Evolutionary conservation across 2,888 invertebrate genomes (phyloP).

Genomic region (Labia minor): DNA sequence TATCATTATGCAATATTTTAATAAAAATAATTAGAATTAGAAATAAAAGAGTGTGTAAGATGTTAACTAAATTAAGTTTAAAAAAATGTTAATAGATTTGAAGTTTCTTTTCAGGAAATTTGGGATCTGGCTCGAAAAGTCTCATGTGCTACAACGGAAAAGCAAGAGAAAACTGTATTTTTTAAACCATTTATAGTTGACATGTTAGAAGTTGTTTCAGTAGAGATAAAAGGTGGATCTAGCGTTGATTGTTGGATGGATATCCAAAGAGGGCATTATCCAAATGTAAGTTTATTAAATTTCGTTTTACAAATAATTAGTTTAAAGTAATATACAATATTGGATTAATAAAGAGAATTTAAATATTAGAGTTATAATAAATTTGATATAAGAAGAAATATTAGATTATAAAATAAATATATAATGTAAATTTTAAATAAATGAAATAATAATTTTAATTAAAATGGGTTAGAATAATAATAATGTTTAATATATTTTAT

Average conservation of each 20-base stretch:
- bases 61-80: too few relatives aligned
- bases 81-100: too few relatives aligned
- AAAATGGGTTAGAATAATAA: too few relatives aligned
- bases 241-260: conserved; percentile 69
- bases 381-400: too few relatives aligned
- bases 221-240: conserved; percentile 45
- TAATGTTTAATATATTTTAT: conserved; percentile 14
- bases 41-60: too few relatives aligned
- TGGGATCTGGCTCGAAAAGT: conserved; percentile 55
- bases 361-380: too few relatives aligned
- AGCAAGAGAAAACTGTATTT: conserved; percentile 35
- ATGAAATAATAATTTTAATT: too few relatives aligned
- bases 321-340: too few relatives aligned
- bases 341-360: too few relatives aligned
- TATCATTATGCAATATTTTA: conserved; percentile 15
- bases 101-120: conserved; percentile 40
- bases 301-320: not conserved
- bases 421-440: too few relatives aligned
- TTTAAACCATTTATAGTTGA: conserved; percentile 56
- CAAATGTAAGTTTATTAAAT: conserved; percentile 46
- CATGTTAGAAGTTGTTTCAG: conserved; percentile 56
- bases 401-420: too few relatives aligned
- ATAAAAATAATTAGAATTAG: too few relatives aligned
- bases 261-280: conserved; percentile 57
- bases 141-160: conserved; percentile 37